These are phyloP conservation scores for Pagetopsis macropterus DNA, from an alignment of 2,797 vertebrate genomes.

Conservation along the genomic window DNA sequence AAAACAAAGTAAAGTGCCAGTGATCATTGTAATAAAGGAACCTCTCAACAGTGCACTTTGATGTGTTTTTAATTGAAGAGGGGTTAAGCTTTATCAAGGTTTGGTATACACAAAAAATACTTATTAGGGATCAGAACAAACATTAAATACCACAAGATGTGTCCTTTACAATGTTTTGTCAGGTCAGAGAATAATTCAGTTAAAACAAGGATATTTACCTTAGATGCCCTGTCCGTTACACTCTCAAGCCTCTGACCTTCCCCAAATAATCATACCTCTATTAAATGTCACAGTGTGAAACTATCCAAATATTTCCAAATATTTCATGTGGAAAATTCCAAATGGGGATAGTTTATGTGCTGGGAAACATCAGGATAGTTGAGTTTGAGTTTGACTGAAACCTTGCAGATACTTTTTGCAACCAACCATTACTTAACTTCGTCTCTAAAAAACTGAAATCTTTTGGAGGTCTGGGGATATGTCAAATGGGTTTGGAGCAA, in stretches of 20 bases:
- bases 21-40: neutral
- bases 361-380: constrained; percentile 10
- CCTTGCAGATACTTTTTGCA: neutral
- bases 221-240: neutral
- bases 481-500: constrained; percentile 24
- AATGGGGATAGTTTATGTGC: constrained; percentile 5
- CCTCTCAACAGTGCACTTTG: neutral
- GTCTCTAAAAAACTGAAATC: constrained; percentile 16
- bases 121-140: neutral
- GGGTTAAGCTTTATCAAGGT: neutral
- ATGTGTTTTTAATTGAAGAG: neutral
- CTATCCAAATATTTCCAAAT: constrained; percentile 2
- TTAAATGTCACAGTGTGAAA: constrained; percentile 37
- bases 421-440: constrained; percentile 7
- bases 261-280: neutral
- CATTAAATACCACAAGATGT: neutral
- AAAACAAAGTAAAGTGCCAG: neutral
- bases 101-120: neutral
- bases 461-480: constrained; percentile 10
- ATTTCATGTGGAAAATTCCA: constrained; percentile 49
- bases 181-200: neutral
- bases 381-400: neutral
- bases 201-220: constrained; percentile 2
- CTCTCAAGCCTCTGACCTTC: constrained; percentile 6
- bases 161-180: neutral